Evolutionary conservation across 2,113 vertebrate species (phyloP).

Genomic region (Psephotus haematonotus): DNA sequence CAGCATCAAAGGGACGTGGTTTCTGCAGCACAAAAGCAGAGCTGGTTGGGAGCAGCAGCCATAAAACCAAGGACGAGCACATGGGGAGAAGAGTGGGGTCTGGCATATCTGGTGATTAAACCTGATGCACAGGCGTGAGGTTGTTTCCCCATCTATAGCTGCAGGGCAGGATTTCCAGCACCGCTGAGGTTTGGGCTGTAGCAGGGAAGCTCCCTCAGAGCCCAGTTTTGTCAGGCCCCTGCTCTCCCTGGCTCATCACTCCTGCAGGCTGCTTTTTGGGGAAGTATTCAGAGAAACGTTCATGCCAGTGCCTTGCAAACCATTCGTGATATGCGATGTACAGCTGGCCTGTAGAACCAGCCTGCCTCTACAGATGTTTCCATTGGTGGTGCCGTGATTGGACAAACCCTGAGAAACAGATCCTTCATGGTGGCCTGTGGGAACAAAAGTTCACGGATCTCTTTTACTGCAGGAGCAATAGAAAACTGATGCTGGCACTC

Average conservation of each 20-base stretch:
- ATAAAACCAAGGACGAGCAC: not conserved
- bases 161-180: not conserved
- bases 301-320: not conserved
- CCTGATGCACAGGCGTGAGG: not conserved
- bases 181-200: not conserved
- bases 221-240: not conserved
- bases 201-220: not conserved
- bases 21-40: not conserved
- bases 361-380: not conserved
- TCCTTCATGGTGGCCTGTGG: not conserved
- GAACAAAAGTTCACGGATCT: not conserved
- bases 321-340: accelerated
- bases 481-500: not conserved
- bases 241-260: not conserved
- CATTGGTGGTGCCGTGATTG: not conserved
- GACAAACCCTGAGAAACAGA: not conserved
- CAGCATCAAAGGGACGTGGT: not conserved
- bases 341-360: not conserved
- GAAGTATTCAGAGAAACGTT: not conserved
- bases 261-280: not conserved
- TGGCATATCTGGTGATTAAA: not conserved
- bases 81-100: not conserved
- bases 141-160: not conserved
- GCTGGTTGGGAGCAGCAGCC: not conserved
- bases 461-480: not conserved